phyloP scores from a whole-genome alignment of 2,888 invertebrate species.

The Morpho deidamia region DNA sequence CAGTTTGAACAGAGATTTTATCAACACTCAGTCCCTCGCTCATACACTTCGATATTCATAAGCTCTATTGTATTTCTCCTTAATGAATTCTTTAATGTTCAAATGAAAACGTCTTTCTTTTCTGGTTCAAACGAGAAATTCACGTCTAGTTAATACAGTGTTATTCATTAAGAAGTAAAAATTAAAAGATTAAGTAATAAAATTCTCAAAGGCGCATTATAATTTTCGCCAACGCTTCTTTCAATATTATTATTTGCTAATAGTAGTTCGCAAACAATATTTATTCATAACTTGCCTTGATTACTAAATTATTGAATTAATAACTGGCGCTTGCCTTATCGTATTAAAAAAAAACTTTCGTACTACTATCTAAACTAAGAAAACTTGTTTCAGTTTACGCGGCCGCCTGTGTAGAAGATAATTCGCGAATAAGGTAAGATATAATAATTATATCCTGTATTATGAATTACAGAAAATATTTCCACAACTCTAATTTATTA shows the following conservation, averaged over 20 bases:
- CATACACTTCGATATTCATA: not conserved
- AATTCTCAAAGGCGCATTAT: not conserved
- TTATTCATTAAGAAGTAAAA: not conserved
- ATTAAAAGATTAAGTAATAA: conserved; percentile 2
- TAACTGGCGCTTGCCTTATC: too few relatives aligned
- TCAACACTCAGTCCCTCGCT: conserved; percentile 9
- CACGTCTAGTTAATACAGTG: conserved; percentile 1
- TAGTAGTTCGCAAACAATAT: too few relatives aligned
- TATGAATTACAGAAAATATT: too few relatives aligned
- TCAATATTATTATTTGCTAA: too few relatives aligned
- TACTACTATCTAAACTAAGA: not conserved
- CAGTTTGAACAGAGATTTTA: conserved; percentile 35
- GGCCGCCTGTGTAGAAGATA: conserved; percentile 56
- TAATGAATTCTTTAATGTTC: not conserved
- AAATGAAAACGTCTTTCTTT: not conserved
- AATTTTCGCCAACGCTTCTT: not conserved
- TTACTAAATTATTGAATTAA: too few relatives aligned
- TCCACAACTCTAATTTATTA: too few relatives aligned
- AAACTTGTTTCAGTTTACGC: conserved; percentile 66
- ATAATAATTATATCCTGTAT: too few relatives aligned
- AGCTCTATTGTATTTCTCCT: conserved; percentile 4
- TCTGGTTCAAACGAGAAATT: not conserved
- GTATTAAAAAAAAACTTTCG: too few relatives aligned
- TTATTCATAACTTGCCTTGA: too few relatives aligned
- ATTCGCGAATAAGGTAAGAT: conserved; percentile 67